phyloP scores from a whole-genome alignment of 2,797 vertebrate genomes.

The Alexandromys oeconomus region DNA sequence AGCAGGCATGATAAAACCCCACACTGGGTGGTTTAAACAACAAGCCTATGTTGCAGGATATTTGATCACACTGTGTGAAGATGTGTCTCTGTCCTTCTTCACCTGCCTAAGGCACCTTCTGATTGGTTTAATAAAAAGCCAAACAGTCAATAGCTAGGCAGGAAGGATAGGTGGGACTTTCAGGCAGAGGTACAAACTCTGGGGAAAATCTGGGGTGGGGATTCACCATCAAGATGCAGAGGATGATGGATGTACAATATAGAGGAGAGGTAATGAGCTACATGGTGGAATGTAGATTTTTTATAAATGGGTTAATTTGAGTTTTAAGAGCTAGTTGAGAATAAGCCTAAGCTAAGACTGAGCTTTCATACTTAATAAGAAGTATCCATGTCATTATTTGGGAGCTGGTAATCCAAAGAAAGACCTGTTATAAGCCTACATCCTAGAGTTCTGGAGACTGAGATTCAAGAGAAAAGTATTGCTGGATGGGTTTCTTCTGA shows the following conservation, averaged over 20 bases:
- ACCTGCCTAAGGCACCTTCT: neutral
- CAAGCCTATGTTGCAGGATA: neutral
- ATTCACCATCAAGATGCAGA: neutral
- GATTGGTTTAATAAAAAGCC: neutral
- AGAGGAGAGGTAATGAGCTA: neutral
- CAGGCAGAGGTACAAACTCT: neutral
- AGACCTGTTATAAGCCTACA: neutral
- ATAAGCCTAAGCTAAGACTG: neutral
- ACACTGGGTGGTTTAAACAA: neutral
- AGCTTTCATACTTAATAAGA: neutral
- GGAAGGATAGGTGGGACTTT: neutral
- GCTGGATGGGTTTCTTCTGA: neutral
- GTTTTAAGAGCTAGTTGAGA: neutral
- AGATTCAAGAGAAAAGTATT: neutral
- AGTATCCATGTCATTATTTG: neutral
- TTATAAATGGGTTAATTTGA: neutral
- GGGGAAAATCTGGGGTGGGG: neutral
- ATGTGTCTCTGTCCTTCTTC: neutral
- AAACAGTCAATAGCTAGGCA: neutral
- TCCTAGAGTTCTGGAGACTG: neutral
- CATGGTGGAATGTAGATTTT: neutral
- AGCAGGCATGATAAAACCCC: neutral
- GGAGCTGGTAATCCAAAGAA: neutral
- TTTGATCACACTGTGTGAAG: neutral
- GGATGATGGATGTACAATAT: neutral